These are phyloP conservation scores for Corvus hawaiiensis DNA, from an alignment of 2,113 vertebrate species.

Conservation along the genomic window DNA sequence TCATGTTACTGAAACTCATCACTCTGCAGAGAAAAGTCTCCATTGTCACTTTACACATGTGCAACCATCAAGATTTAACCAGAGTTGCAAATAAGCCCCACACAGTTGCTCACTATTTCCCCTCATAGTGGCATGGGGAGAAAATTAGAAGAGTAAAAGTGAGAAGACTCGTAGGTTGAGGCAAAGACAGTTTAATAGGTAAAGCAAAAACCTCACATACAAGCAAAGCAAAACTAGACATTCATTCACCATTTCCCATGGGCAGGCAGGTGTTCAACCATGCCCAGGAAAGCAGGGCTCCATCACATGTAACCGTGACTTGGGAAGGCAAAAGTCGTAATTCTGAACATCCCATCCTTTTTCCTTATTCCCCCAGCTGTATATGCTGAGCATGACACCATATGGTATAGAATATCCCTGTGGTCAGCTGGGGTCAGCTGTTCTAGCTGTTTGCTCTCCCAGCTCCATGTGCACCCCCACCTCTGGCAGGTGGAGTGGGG, in stretches of 20 bases:
- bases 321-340: not conserved
- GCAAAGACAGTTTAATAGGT: not conserved
- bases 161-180: not conserved
- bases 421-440: not conserved
- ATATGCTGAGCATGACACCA: not conserved
- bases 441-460: not conserved
- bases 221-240: not conserved
- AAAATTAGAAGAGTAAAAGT: not conserved
- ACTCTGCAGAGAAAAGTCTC: not conserved
- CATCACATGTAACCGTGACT: accelerated
- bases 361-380: not conserved
- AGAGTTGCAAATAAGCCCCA: not conserved
- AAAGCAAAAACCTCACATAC: not conserved
- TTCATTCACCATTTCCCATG: not conserved
- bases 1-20: not conserved
- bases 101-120: not conserved
- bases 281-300: not conserved
- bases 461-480: not conserved
- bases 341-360: not conserved
- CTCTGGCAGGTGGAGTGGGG: not conserved
- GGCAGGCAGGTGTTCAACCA: not conserved
- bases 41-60: not conserved
- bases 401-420: not conserved
- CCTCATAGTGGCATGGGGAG: not conserved
- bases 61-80: not conserved